Evolutionary conservation across 2,113 vertebrate genomes (phyloP).

Genomic region (Cinclus mexicanus): DNA sequence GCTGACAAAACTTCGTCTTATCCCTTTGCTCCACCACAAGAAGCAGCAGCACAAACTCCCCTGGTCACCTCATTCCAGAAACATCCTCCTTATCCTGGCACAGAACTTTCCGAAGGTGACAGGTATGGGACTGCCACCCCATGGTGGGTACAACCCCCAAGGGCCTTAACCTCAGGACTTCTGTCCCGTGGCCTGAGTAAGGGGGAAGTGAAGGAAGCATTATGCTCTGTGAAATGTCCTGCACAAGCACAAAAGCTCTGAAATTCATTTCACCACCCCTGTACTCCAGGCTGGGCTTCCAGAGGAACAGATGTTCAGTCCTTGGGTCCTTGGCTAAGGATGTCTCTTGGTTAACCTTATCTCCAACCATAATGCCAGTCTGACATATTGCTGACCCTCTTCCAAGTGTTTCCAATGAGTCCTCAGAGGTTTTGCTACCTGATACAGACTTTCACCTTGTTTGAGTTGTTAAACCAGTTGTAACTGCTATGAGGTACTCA

Average conservation of each 20-base stretch:
- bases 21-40: not conserved
- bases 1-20: not conserved
- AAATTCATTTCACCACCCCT: not conserved
- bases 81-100: not conserved
- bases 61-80: not conserved
- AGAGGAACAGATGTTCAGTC: not conserved
- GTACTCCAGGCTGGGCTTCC: not conserved
- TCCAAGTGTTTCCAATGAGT: not conserved
- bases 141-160: not conserved
- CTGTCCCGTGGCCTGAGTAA: not conserved
- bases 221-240: not conserved
- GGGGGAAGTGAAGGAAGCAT: not conserved
- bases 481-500: not conserved
- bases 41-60: not conserved
- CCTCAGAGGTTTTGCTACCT: not conserved
- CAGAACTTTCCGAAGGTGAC: not conserved
- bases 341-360: not conserved
- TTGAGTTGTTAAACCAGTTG: not conserved
- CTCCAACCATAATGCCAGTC: not conserved
- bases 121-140: not conserved
- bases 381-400: not conserved
- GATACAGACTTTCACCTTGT: not conserved
- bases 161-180: rapidly evolving
- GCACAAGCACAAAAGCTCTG: not conserved
- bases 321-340: not conserved